phyloP scores from a whole-genome alignment of 2,888 invertebrate species.

The Drosophila prostipennis region DNA sequence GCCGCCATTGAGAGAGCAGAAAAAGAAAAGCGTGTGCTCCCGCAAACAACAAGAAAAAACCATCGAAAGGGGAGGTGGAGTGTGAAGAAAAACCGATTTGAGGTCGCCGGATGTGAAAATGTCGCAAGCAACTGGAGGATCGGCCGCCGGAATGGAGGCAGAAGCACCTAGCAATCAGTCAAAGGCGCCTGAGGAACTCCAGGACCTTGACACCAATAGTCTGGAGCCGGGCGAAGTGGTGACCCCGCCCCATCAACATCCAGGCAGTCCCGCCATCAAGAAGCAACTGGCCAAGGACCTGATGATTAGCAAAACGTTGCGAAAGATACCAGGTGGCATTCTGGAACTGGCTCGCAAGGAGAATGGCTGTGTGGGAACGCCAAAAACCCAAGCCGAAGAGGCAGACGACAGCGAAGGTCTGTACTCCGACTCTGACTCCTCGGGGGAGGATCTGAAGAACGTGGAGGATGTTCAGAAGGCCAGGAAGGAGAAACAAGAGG shows the following conservation, averaged over 20 bases:
- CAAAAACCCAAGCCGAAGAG: conserved; percentile 34
- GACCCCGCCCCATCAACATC: conserved; percentile 77
- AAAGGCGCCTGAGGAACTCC: conserved; percentile 60
- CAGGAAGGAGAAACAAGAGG: conserved; percentile 65
- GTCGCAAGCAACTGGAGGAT: conserved; percentile 22
- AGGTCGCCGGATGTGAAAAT: conserved; percentile 32
- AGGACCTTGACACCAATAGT: conserved; percentile 77
- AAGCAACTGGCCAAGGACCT: conserved; percentile 59
- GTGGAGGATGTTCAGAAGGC: conserved; percentile 68
- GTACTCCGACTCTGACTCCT: conserved; percentile 69
- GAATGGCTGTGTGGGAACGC: conserved; percentile 14
- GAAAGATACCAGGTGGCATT: conserved; percentile 63
- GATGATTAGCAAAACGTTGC: conserved; percentile 57
- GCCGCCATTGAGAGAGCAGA: conserved; percentile 42
- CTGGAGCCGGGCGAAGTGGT: conserved; percentile 82
- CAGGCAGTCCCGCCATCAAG: conserved; percentile 33
- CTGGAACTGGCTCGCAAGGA: conserved; percentile 71
- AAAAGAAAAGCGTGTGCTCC: conserved; percentile 36
- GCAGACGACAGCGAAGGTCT: conserved; percentile 67
- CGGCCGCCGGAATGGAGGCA: neutral
- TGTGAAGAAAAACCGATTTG: conserved; percentile 15
- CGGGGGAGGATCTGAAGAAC: conserved; percentile 51
- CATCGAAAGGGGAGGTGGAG: neutral
- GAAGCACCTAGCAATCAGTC: neutral
- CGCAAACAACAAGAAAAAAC: conserved; percentile 27